Conservation (phyloP, 2,888 invertebrate species). For the Lepetodrilus schrolli region DNA sequence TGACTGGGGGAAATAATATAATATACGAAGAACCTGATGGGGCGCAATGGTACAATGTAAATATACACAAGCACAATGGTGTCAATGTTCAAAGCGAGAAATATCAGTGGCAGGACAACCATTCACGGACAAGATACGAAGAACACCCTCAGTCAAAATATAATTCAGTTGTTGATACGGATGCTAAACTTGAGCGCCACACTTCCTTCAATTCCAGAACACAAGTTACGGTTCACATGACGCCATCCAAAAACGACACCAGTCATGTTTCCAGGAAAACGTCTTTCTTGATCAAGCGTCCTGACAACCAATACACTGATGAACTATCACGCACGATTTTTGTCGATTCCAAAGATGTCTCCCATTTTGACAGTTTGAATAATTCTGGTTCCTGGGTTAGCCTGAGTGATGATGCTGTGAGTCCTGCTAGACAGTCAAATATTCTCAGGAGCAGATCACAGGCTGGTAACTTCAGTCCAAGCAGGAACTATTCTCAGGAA, state of each 20-base stretch:
- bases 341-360: not conserved
- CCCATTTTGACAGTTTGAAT: not conserved
- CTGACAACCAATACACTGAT: not conserved
- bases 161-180: not conserved
- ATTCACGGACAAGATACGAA: not conserved
- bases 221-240: not conserved
- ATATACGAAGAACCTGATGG: not conserved
- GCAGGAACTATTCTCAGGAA: not conserved
- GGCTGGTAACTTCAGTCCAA: not conserved
- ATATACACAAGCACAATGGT: not conserved
- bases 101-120: not conserved
- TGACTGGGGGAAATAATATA: not conserved
- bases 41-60: not conserved
- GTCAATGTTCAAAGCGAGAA: not conserved
- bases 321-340: not conserved
- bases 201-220: not conserved
- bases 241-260: not conserved
- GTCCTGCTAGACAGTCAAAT: not conserved
- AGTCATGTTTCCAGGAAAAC: not conserved
- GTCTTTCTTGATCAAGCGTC: not conserved
- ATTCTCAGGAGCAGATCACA: not conserved
- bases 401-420: not conserved
- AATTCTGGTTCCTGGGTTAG: conserved; percentile 4
- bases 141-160: not conserved
- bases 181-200: not conserved